Conservation (phyloP, 53 echinoderm and acorn worm species). For the Actinopyga echinites region DNA sequence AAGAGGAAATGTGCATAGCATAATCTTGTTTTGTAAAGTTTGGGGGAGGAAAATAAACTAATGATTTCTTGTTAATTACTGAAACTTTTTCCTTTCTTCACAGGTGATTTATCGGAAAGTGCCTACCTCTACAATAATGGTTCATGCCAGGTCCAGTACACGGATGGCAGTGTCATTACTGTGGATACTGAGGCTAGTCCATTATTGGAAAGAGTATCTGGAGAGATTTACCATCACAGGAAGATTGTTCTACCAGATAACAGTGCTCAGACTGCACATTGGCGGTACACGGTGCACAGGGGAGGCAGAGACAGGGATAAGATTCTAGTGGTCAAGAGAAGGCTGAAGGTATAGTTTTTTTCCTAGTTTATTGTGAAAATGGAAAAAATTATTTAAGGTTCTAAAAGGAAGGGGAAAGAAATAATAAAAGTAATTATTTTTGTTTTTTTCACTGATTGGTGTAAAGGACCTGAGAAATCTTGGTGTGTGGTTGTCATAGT, state of each 20-base stretch:
- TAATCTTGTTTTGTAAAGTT: no score
- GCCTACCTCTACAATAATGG: constrained; percentile 35
- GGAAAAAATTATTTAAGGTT: no score
- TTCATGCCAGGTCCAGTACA: constrained; percentile 60
- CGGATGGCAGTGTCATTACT: constrained; percentile 68
- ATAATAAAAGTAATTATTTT: no score
- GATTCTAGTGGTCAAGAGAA: constrained; percentile 82
- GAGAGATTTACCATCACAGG: constrained; percentile 71
- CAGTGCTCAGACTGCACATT: constrained; percentile 82
- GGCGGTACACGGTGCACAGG: constrained; percentile 78
- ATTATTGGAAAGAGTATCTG: constrained; percentile 69
- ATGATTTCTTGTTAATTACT: no score
- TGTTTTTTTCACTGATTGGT: no score
- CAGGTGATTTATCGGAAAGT: constrained; percentile 25
- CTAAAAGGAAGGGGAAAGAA: no score
- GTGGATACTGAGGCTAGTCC: constrained; percentile 76
- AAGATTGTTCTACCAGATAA: constrained; percentile 81
- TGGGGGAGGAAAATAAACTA: no score
- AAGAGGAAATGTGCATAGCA: no score
- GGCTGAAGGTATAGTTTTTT: constrained; percentile 74
- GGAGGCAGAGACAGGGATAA: constrained; percentile 81
- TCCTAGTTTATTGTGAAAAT: no score
- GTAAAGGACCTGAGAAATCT: no score
- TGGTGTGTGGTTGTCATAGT: no score
- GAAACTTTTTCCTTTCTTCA: neutral